Evolutionary conservation across 2,113 vertebrate species (phyloP).

Genomic region (Daphoenositta chrysoptera): DNA sequence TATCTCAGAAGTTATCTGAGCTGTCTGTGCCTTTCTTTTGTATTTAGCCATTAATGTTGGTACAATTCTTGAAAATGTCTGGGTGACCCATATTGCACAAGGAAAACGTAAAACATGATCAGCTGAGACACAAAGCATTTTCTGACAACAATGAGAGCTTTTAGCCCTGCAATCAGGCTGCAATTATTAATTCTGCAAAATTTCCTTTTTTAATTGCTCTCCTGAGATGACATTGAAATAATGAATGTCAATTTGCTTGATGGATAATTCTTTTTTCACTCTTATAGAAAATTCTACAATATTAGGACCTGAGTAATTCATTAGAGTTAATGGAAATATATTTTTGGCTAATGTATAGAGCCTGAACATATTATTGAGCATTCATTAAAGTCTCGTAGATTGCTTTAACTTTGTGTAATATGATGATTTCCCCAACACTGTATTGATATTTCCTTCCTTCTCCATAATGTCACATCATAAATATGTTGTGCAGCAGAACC

Average conservation of each 20-base stretch:
- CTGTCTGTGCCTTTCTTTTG: neutral
- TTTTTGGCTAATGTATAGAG: neutral
- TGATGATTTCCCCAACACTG: neutral
- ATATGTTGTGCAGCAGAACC: neutral
- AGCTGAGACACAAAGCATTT: neutral
- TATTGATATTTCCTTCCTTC: neutral
- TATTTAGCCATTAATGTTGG: neutral
- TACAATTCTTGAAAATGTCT: neutral
- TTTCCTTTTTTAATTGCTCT: neutral
- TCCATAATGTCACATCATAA: neutral
- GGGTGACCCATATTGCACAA: neutral
- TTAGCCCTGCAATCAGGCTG: neutral
- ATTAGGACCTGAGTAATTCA: neutral
- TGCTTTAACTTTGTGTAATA: neutral
- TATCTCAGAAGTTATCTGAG: conserved; percentile 13
- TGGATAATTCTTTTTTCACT: neutral
- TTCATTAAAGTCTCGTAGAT: neutral
- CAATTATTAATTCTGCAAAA: neutral
- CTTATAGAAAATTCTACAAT: neutral
- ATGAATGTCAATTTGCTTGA: neutral
- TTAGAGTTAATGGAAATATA: neutral
- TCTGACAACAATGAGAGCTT: neutral
- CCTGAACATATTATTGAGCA: neutral
- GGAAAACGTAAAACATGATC: neutral
- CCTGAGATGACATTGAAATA: neutral